Percentiles rank a stretch among this genome's conserved stretches.
Evolutionary conservation across 2,888 invertebrate species (phyloP).

Genomic region (Zootermopsis nevadensis): DNA sequence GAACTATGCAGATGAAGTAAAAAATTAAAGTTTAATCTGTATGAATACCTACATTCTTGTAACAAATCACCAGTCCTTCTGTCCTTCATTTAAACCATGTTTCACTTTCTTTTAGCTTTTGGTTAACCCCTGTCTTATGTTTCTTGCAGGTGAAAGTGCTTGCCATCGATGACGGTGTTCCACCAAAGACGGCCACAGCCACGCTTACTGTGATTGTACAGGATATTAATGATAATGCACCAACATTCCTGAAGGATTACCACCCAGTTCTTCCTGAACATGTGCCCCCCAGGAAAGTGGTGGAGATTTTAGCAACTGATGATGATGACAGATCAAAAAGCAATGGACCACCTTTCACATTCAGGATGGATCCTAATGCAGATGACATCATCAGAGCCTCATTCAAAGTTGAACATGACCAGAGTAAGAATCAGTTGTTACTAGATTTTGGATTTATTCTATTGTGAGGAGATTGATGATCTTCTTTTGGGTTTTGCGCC

Average conservation of each 20-base stretch:
- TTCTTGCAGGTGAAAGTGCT: constrained; percentile 82
- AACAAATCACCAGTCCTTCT: too few species aligned
- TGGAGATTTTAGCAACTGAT: constrained; percentile 92
- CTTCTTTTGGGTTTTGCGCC: too few species aligned
- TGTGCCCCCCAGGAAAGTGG: constrained; percentile 89
- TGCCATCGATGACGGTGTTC: constrained; percentile 94
- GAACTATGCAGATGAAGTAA: not conserved
- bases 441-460: too few species aligned
- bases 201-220: constrained; percentile 94
- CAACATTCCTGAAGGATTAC: constrained; percentile 92
- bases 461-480: too few species aligned
- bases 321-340: constrained; percentile 94
- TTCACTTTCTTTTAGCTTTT: too few species aligned
- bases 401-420: constrained; percentile 96
- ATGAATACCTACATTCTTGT: too few species aligned
- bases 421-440: constrained; percentile 80
- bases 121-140: not conserved
- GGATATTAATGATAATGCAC: constrained; percentile 95
- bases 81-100: too few species aligned
- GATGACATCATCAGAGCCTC: constrained; percentile 93
- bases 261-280: constrained; percentile 94
- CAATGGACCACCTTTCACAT: constrained; percentile 97
- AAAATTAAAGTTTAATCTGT: too few species aligned
- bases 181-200: constrained; percentile 93
- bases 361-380: constrained; percentile 92